Percentiles rank a stretch among this genome's conserved stretches.
phyloP scores from a whole-genome alignment of 1,140 invertebrate genomes.

The Pomacea maculata region DNA sequence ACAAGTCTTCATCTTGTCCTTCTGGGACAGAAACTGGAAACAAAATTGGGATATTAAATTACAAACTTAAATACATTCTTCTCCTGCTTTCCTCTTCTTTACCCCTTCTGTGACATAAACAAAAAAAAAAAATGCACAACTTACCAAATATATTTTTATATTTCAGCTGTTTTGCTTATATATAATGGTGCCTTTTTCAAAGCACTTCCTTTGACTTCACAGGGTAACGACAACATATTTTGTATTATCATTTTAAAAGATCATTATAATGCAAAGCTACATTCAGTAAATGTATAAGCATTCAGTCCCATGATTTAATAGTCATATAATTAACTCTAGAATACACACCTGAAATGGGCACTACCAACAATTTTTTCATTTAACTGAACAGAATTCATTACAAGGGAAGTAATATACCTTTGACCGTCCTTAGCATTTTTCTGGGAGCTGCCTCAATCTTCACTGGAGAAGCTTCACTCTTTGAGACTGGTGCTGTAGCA shows the following conservation, averaged over 20 bases:
- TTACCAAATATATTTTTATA: no score
- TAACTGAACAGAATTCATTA: no score
- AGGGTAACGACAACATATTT: background rate
- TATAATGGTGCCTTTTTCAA: background rate
- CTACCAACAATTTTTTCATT: no score
- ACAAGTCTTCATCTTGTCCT: background rate
- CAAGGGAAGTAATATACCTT: background rate
- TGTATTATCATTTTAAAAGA: background rate
- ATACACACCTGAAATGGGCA: no score
- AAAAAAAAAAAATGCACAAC: background rate
- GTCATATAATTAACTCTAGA: background rate
- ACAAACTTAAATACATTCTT: background rate
- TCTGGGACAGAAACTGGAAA: background rate
- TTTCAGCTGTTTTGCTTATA: no score
- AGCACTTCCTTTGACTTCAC: background rate
- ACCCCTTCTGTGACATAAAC: background rate
- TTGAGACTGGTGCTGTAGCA: constrained; percentile 33
- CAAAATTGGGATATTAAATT: background rate
- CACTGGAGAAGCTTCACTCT: constrained; percentile 20
- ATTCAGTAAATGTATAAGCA: background rate
- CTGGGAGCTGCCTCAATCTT: constrained; percentile 12
- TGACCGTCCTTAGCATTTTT: constrained; percentile 4
- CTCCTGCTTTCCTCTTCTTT: background rate
- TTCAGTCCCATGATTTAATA: background rate
- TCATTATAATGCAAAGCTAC: background rate